Evolutionary conservation across 2,113 vertebrate genomes (phyloP).

Genomic region (Catharus fuscescens): DNA sequence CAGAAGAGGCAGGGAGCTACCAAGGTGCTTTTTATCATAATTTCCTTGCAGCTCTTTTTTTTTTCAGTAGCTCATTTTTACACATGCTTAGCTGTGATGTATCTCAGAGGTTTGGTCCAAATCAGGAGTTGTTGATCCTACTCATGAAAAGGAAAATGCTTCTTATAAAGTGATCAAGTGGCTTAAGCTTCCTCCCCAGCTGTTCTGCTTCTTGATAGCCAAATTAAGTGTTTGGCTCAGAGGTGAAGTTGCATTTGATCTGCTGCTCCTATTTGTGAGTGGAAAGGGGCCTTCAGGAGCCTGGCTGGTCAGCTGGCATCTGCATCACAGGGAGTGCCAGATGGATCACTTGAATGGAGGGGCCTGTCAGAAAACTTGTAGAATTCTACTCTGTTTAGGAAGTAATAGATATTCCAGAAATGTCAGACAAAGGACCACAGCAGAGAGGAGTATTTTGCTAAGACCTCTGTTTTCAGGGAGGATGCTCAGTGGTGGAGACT

Average conservation of each 20-base stretch:
- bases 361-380: neutral
- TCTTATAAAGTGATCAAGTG: constrained; percentile 52
- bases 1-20: neutral
- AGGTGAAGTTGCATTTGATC: neutral
- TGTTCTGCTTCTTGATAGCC: constrained; percentile 28
- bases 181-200: constrained; percentile 54
- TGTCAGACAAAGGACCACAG: neutral
- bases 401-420: neutral
- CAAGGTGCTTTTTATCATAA: neutral
- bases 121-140: constrained; percentile 2
- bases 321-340: neutral
- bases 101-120: neutral
- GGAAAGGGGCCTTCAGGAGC: neutral
- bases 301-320: neutral
- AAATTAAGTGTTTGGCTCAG: neutral
- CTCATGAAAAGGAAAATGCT: constrained; percentile 52
- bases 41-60: neutral
- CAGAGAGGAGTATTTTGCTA: neutral
- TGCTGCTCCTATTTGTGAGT: neutral
- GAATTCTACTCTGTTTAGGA: neutral
- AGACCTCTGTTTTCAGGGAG: neutral
- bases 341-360: neutral
- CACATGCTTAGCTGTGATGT: neutral
- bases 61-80: constrained; percentile 9
- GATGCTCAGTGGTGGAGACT: neutral